Evolutionary conservation across 2,888 invertebrate genomes (phyloP), one percentile per base, ranked within the genome.

Genomic region (Tanypteryx hageni): DNA sequence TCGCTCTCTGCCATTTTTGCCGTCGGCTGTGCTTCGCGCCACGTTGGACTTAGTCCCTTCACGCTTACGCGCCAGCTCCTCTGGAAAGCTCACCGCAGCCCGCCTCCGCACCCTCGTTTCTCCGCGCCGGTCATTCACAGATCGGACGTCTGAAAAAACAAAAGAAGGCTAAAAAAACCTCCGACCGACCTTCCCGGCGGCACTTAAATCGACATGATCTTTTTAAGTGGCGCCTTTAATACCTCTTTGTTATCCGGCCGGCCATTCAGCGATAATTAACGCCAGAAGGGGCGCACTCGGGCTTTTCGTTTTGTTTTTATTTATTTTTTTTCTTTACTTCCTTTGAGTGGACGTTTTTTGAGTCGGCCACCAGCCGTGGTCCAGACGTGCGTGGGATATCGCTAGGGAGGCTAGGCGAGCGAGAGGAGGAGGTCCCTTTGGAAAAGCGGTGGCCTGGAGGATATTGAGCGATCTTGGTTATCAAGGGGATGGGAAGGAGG

Each of bases 381-480:
- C 22, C 64, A 64, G 8, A 8, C n/a, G 76, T 76, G 44, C 44
- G 44, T 27, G 27, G 13, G 13, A 76, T 76, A 27, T 68, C 44
- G 44, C 44, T 44, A 44, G 44, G 44, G 68, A n/a, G 68, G 7
- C 64, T n/a, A 16, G 8, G 68, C 68, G n/a, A 18, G 64, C 64
- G 14, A 64, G 22, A 68, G 68, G 22, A 68, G 68, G 68, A n/a
- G 18, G n/a, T 68, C 68, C 68, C 68, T 68, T 68, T 68, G 9
- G 10, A 64, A n/a, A 64, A 64, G 64, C 64, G 22, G n/a, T 22
- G 68, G 8, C 68, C 68, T n/a, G 76, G 76, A 76, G 76, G 76
- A 76, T 68, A 68, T 68, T 68, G 68, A 68, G 68, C 22, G 76
- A 76, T 76, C 76, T 76, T 76, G 27, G 76, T 76, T 27, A 76